A percentile compares a stretch with the other conserved stretches of the same genome.
Conservation (phyloP, 2,113 vertebrate species). For the Paramisgurnus dabryanus region DNA sequence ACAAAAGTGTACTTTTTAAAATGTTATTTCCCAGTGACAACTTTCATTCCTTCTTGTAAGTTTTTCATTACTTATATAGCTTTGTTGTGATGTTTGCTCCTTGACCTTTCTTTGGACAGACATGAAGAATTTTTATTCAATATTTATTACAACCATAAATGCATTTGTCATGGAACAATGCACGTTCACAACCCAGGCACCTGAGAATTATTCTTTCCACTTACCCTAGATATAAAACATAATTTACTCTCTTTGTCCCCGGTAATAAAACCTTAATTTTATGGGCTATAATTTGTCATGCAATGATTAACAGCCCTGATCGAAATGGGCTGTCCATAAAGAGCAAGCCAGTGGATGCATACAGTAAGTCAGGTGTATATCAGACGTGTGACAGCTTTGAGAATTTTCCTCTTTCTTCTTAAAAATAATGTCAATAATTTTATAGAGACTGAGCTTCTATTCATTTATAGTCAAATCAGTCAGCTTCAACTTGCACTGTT, state of each 20-base stretch:
- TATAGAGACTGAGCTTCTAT: not conserved
- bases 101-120: not conserved
- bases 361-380: slow-evolving; percentile 26
- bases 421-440: slow-evolving; percentile 23
- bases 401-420: not conserved
- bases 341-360: slow-evolving; percentile 42
- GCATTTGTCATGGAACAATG: slow-evolving; percentile 21
- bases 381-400: not conserved
- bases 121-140: not conserved
- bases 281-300: slow-evolving; percentile 67
- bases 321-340: slow-evolving; percentile 64
- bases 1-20: no score
- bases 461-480: slow-evolving; percentile 8
- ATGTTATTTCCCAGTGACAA: no score
- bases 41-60: no score
- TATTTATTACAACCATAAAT: slow-evolving; percentile 25
- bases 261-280: slow-evolving; percentile 61
- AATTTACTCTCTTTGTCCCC: slow-evolving; percentile 57
- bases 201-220: slow-evolving; percentile 6
- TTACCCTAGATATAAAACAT: slow-evolving; percentile 37
- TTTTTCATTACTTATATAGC: not conserved
- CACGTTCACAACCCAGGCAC: slow-evolving; percentile 19
- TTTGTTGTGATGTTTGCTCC: not conserved
- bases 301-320: slow-evolving; percentile 65
- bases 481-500: slow-evolving; percentile 26